Evolutionary conservation across 1,140 invertebrate genomes (phyloP).

Genomic region (Meloidogyne floridensis): DNA sequence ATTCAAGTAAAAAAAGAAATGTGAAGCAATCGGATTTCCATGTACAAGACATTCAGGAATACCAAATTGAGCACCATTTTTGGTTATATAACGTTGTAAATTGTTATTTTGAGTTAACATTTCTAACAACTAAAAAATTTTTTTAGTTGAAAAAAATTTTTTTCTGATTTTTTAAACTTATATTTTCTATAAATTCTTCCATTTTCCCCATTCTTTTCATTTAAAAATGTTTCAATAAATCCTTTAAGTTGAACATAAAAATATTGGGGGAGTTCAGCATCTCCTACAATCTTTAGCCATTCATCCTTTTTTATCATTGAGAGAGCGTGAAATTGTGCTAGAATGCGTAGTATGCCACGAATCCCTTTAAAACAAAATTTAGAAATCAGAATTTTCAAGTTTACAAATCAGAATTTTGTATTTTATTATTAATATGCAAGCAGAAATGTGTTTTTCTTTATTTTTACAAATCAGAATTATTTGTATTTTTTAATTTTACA

Average conservation of each 20-base stretch:
- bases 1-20: conserved; percentile 51
- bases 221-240: conserved; percentile 22
- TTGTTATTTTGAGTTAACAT: conserved; percentile 7
- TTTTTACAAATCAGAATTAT: too few species aligned
- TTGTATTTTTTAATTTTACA: too few species aligned
- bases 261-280: conserved; percentile 30
- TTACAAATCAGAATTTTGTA: too few species aligned
- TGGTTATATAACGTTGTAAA: conserved; percentile 14
- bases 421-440: too few species aligned
- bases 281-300: conserved; percentile 32
- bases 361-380: conserved; percentile 20
- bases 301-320: conserved; percentile 37
- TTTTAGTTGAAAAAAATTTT: too few species aligned
- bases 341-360: conserved; percentile 47
- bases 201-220: background rate
- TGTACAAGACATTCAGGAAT: conserved; percentile 38
- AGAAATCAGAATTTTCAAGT: background rate
- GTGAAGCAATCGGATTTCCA: conserved; percentile 56
- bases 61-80: conserved; percentile 8
- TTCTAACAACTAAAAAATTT: background rate
- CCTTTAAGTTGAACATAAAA: conserved; percentile 44
- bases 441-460: too few species aligned
- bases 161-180: background rate
- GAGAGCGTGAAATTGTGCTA: conserved; percentile 50
- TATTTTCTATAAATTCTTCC: background rate